These are phyloP conservation scores for Stegana nigrithorax DNA, from an alignment of 2,888 invertebrate species.

Conservation along the genomic window DNA sequence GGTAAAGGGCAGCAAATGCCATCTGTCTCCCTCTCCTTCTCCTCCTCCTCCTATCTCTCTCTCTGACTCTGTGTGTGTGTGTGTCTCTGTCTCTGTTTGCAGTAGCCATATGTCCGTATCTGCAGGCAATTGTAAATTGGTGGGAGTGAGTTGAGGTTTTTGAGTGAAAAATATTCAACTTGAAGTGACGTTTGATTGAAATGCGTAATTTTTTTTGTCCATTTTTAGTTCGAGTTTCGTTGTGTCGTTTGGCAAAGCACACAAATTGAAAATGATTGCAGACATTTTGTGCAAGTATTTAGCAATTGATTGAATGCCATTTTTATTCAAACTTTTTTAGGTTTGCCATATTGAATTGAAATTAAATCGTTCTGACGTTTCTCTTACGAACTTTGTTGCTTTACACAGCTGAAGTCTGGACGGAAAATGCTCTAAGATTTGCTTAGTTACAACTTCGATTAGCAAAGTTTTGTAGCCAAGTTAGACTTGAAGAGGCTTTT, in stretches of 20 bases:
- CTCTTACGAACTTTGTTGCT: too few species aligned
- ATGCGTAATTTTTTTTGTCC: neutral
- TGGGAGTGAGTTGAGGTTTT: too few species aligned
- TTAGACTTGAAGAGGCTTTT: too few species aligned
- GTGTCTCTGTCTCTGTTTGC: slow-evolving; percentile 5
- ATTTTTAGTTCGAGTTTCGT: neutral
- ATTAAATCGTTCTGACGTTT: too few species aligned
- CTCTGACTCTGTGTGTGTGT: neutral
- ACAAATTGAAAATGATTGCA: slow-evolving; percentile 7
- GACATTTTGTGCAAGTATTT: neutral
- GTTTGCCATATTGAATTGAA: too few species aligned
- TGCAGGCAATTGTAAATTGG: too few species aligned
- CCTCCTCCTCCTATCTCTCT: neutral
- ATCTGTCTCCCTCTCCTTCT: neutral
- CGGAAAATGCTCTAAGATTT: too few species aligned
- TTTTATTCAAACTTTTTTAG: too few species aligned
- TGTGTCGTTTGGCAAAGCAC: neutral
- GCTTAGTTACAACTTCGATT: too few species aligned
- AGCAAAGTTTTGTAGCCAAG: too few species aligned
- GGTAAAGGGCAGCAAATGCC: neutral
- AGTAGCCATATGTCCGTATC: neutral
- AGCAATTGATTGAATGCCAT: neutral
- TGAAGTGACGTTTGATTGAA: slow-evolving; percentile 12
- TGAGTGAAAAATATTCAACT: neutral
- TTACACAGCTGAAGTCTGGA: too few species aligned